Evolutionary conservation across 1,140 invertebrate genomes (phyloP).

Genomic region (Heliothis virescens): DNA sequence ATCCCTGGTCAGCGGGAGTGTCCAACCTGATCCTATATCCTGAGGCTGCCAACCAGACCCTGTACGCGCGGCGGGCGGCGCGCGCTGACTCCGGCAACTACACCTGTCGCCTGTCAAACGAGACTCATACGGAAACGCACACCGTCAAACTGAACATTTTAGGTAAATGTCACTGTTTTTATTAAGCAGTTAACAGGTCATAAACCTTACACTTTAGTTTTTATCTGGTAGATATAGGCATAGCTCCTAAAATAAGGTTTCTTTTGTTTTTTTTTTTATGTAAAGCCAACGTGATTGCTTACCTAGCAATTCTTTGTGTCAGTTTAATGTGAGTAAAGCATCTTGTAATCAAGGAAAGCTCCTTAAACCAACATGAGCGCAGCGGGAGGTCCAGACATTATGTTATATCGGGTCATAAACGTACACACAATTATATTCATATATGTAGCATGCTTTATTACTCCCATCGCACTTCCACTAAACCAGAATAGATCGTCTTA

Average conservation of each 20-base stretch:
- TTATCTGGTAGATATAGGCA: no score
- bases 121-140: slow-evolving; percentile 88
- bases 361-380: background rate
- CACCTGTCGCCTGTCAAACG: slow-evolving; percentile 90
- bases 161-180: slow-evolving; percentile 73
- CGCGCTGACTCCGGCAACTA: slow-evolving; percentile 90
- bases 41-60: slow-evolving; percentile 92
- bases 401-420: slow-evolving; percentile 32
- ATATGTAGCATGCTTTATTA: slow-evolving; percentile 23
- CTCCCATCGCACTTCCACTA: background rate
- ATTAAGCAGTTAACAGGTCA: no score
- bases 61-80: slow-evolving; percentile 89
- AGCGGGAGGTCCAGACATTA: slow-evolving; percentile 35
- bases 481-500: slow-evolving; percentile 15
- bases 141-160: slow-evolving; percentile 89
- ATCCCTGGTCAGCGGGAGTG: slow-evolving; percentile 90
- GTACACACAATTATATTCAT: slow-evolving; percentile 4
- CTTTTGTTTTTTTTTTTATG: no score
- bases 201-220: background rate
- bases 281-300: no score
- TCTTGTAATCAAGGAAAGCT: background rate
- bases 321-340: background rate
- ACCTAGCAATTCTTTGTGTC: background rate
- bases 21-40: slow-evolving; percentile 91
- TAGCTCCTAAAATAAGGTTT: no score